Percentiles rank a stretch among this genome's conserved stretches.
Evolutionary conservation across 1,140 invertebrate genomes (phyloP).

Genomic region (Proctacanthus coquilletti): DNA sequence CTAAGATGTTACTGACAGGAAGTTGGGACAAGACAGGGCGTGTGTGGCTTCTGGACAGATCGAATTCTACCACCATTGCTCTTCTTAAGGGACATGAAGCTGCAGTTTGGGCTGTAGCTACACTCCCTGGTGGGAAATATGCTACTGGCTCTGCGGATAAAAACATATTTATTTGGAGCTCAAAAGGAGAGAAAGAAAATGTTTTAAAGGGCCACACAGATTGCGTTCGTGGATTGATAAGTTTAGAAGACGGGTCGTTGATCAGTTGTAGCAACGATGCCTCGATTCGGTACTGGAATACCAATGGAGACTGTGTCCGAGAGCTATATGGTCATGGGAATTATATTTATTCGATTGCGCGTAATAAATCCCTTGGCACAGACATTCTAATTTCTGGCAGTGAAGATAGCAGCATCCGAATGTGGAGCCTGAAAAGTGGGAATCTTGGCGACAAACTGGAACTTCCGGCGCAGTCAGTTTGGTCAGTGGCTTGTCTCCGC

Average conservation of each 20-base stretch:
- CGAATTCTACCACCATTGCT: slow-evolving; percentile 34
- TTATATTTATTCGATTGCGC: slow-evolving; percentile 48
- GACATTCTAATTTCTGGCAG: slow-evolving; percentile 56
- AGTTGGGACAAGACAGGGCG: slow-evolving; percentile 84
- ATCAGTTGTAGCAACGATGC: slow-evolving; percentile 86
- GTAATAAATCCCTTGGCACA: slow-evolving; percentile 40
- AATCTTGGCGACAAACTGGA: slow-evolving; percentile 44
- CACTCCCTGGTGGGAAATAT: slow-evolving; percentile 41
- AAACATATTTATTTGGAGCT: slow-evolving; percentile 68
- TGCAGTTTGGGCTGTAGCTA: slow-evolving; percentile 77
- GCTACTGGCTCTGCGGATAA: slow-evolving; percentile 86
- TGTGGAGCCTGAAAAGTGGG: slow-evolving; percentile 51
- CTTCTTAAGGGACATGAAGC: slow-evolving; percentile 58
- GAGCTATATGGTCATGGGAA: slow-evolving; percentile 68
- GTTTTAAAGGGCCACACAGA: slow-evolving; percentile 63
- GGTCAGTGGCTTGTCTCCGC: slow-evolving; percentile 61
- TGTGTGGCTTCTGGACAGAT: slow-evolving; percentile 52
- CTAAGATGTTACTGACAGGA: slow-evolving; percentile 40
- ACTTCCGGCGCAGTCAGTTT: slow-evolving; percentile 75
- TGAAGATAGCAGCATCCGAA: slow-evolving; percentile 73
- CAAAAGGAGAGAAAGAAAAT: slow-evolving; percentile 32
- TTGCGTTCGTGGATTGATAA: slow-evolving; percentile 67
- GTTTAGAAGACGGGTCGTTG: slow-evolving; percentile 52
- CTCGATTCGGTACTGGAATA: slow-evolving; percentile 65
- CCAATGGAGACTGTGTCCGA: slow-evolving; percentile 57